Base-by-base conservation (phyloP, 2,888 invertebrate genomes). In the Scaptodrosophila latifasciaeformis region DNA sequence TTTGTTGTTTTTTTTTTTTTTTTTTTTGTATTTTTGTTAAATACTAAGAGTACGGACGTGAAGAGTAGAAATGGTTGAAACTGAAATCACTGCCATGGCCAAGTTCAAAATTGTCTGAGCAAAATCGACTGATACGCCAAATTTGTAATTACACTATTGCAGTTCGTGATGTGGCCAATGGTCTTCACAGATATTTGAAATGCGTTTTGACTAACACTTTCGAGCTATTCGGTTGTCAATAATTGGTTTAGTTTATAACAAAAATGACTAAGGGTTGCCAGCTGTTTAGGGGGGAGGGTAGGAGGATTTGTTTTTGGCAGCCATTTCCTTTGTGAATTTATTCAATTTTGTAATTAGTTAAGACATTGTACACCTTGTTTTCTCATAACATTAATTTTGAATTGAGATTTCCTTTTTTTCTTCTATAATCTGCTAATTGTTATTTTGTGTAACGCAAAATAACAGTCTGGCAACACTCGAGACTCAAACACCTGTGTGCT, bases 61-160 rank as follows among this genome's bases (percentile, higher is more conserved):
- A n/a, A n/a, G n/a, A n/a, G n/a, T n/a, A n/a, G n/a, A n/a, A n/a
- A n/a, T n/a, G n/a, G n/a, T n/a, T n/a, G n/a, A n/a, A n/a, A n/a
- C n/a, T n/a, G n/a, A n/a, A n/a, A 59, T 51, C 77, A 63, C 48
- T 71, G 65, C 55, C 76, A 72, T 57, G 76, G 79, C 57, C 79
- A 72, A 68, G 63, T 75, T 68, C 58, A 62, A 61, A 72, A 59
- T 49, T 70, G 55, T 49, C 52, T 61, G 61, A 56, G 45, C 48
- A 50, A 65, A 57, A 52, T 54, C 40, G 37, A 48, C 51, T 27
- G 40, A 37, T 31, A 12, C n/a, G 45, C 13, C 35, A 35, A 31
- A 35, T 30, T 12, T 37, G 47, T 12, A 12, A 47, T 13, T 21
- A 10, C 19, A 19, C 34, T 31, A 45, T 49, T 35, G 35, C 27